Base-by-base conservation (phyloP, 2,888 invertebrate species). In the Cataglyphis livida region DNA sequence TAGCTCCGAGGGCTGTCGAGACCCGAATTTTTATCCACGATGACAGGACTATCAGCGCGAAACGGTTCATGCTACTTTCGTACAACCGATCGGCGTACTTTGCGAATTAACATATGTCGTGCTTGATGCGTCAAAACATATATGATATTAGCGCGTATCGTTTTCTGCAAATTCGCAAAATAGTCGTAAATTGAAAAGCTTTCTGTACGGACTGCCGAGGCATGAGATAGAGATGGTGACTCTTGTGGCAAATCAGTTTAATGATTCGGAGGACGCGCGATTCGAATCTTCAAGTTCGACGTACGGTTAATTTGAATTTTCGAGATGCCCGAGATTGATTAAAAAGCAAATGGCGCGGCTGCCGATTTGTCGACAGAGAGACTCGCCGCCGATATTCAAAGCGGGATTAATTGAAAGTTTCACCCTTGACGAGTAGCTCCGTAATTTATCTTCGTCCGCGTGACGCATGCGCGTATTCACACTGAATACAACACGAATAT, bases 21-120 rank as follows among this genome's bases (percentile, higher is more conserved):
- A 88, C 84, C 85, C 74, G 87, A 88, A 89, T 88, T 87, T 88
- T 90, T 81, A 78, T 32, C 61, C 62, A 41, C 44, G n/a, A 78
- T n/a, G 82, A 59, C 44, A 61, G 79, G 74, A 76, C 79, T 82
- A 79, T 59, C 48, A 32, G n/a, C 18, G 41, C 59, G 51, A 51
- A 51, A n/a, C 15, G 54, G 68, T 81, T 84, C 81, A 86, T 65
- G 81, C 84, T 81, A 84, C 87, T 88, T 87, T 88, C 85, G 81
- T 81, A 68, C 81, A 59, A 74, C 7, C 74, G 73, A 41, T 66
- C 68, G 35, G 3, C 3, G 18, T 9, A 38, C 54, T 28, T 54
- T 18, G 32, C 71, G 59, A 71, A 48, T 79, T 70, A 78, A 70
- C 71, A 70, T n/a, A 70, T n/a, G 44, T 61, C 59, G 44, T 32